Base-by-base conservation (phyloP, 2,113 vertebrate genomes). In the Chauna torquata region DNA sequence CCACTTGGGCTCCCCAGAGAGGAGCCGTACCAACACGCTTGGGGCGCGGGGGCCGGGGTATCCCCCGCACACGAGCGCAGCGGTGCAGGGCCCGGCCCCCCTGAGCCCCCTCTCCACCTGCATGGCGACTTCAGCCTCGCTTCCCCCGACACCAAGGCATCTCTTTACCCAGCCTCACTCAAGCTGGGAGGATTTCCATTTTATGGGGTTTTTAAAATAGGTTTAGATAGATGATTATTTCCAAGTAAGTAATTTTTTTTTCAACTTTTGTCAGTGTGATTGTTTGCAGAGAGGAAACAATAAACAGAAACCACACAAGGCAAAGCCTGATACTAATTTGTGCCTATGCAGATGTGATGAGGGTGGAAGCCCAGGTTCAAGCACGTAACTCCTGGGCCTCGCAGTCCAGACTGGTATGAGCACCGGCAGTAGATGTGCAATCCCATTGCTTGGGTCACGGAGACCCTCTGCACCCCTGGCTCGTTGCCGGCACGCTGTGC, bases 341-440 rank as follows among this genome's bases (percentile, higher is more conserved):
- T 6, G 45, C 58, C 80, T 28, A 5, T 16, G 70, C 50, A 66
- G 30, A 82, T 9, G 2, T 0, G 32, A 12, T 1, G 30, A 40
- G 61, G 9, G 74, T 1, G 47, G 10, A 36, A 52, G 68, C 1
- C 36, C 5, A 0, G 47, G 42, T 30, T 72, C n/a, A 22, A 40
- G 1, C 40, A 4, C 1, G 1, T 1, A 28, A 65, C 18, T 20
- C 49, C 78, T 28, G 27, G 16, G 30, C 32, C 54, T n/a, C 2
- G 1, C 68, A 3, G 2, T 4, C 2, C 3, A 54, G 45, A 17
- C 28, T 10, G 16, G 11, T 6, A 19, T 4, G 18, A 32, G 34
- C 12, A 24, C 5, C 0, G 5, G 38, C 0, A 5, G 8, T 8
- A 25, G 55, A n/a, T 50, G 38, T 3, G 13, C 0, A 3, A 9